These are phyloP conservation scores for Abramis brama DNA, from an alignment of 2,113 vertebrate genomes.

Conservation along the genomic window DNA sequence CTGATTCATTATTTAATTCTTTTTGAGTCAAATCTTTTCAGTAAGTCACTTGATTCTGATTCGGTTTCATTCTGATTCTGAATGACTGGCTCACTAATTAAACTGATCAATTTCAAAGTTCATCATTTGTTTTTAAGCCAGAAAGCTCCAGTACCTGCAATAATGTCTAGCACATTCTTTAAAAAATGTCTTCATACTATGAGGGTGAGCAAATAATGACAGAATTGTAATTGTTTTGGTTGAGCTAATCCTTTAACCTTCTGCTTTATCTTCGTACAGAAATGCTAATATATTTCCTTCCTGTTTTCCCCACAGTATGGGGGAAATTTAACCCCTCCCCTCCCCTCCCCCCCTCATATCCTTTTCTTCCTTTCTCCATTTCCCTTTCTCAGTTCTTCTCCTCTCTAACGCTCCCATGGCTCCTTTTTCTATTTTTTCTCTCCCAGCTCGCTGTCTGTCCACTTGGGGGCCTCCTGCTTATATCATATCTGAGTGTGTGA, in stretches of 20 bases:
- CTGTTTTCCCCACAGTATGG: too few relatives aligned
- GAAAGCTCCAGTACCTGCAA: not conserved
- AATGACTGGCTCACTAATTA: not conserved
- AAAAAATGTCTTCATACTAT: not conserved
- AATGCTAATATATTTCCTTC: slow-evolving; percentile 7
- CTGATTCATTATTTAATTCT: not conserved
- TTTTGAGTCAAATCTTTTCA: not conserved
- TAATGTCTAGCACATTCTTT: not conserved
- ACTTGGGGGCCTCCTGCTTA: slow-evolving; percentile 54
- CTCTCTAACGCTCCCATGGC: slow-evolving; percentile 38
- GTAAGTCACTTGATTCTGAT: not conserved
- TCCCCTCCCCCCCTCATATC: not conserved
- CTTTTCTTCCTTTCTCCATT: slow-evolving; percentile 60
- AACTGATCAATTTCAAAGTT: not conserved
- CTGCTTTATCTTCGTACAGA: slow-evolving; percentile 17
- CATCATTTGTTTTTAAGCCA: not conserved
- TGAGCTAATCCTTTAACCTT: not conserved
- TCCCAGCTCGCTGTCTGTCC: slow-evolving; percentile 43
- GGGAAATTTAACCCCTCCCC: too few relatives aligned
- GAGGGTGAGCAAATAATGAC: not conserved
- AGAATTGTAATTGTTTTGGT: not conserved
- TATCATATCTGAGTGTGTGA: not conserved
- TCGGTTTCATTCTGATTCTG: not conserved
- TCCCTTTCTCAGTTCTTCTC: slow-evolving; percentile 51
- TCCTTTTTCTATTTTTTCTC: slow-evolving; percentile 23